Conservation (phyloP, 53 echinoderm and acorn worm species). For the Paelopatides confundens region DNA sequence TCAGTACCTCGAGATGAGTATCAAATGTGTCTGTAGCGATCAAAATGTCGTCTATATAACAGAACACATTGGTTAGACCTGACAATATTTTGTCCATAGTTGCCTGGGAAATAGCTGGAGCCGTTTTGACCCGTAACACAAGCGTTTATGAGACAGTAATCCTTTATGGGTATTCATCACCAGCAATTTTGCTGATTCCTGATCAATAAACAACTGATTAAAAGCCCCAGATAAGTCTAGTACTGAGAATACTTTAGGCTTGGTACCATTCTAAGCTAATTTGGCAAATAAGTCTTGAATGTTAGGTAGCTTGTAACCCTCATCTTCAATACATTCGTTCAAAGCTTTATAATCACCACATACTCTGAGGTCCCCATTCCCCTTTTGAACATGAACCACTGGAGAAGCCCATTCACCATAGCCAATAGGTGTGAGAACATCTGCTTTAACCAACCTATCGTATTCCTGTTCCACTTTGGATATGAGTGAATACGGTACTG, state of each 20-base stretch:
- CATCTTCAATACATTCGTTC: slow-evolving; percentile 55
- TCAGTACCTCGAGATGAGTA: neutral
- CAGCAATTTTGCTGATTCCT: slow-evolving; percentile 17
- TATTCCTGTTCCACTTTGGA: neutral
- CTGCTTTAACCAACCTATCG: neutral
- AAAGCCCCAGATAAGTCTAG: slow-evolving; percentile 54
- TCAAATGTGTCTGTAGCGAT: neutral
- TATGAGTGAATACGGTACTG: neutral
- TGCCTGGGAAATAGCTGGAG: slow-evolving; percentile 47
- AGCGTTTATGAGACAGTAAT: slow-evolving; percentile 24
- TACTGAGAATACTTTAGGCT: slow-evolving; percentile 21
- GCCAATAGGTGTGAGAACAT: neutral
- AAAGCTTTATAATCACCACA: slow-evolving; percentile 60
- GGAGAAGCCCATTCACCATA: slow-evolving; percentile 60
- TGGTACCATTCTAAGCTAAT: neutral
- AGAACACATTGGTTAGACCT: neutral
- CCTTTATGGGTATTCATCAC: slow-evolving; percentile 56
- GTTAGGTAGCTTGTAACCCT: slow-evolving; percentile 54
- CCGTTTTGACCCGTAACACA: slow-evolving; percentile 52
- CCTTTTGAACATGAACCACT: slow-evolving; percentile 59
- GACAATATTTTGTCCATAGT: slow-evolving; percentile 21
- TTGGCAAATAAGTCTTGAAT: slow-evolving; percentile 41
- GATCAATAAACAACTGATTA: slow-evolving; percentile 11
- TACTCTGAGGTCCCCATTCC: slow-evolving; percentile 50
- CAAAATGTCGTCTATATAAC: slow-evolving; percentile 2